Percentiles rank a stretch among this genome's conserved stretches.
Conservation (phyloP, 2,113 vertebrate species). For the Tetraodon nigroviridis region DNA sequence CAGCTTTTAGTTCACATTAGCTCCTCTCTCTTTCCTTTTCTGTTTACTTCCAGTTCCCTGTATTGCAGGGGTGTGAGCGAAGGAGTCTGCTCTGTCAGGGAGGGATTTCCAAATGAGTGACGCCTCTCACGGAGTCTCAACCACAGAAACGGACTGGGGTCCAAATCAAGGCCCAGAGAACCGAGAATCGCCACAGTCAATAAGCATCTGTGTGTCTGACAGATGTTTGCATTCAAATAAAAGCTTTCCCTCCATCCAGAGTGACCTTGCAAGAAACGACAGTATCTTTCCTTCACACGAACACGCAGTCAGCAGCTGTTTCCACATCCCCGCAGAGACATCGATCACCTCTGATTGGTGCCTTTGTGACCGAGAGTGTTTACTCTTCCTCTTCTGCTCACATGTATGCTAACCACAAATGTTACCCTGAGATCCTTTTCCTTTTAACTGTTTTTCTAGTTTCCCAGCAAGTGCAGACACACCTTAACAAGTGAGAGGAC, state of each 20-base stretch:
- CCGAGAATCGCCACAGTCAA: too few species aligned
- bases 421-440: too few species aligned
- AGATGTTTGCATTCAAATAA: too few species aligned
- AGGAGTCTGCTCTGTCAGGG: not conserved
- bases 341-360: not conserved
- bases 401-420: too few species aligned
- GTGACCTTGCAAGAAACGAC: too few species aligned
- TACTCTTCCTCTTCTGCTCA: too few species aligned
- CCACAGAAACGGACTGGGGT: not conserved
- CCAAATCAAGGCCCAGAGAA: not conserved
- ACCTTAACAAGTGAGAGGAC: not conserved
- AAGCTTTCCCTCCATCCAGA: too few species aligned
- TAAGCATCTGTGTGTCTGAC: not conserved
- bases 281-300: not conserved
- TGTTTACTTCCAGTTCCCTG: too few species aligned
- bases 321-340: not conserved
- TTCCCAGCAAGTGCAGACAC: not conserved
- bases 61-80: too few species aligned
- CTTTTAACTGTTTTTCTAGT: too few species aligned
- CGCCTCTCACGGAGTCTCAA: not conserved
- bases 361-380: too few species aligned
- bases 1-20: not conserved
- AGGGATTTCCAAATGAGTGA: not conserved
- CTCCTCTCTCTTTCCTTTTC: too few species aligned
- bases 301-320: not conserved